These are phyloP conservation scores for Peucedramus taeniatus DNA, from an alignment of 2,113 vertebrate species.

Conservation along the genomic window DNA sequence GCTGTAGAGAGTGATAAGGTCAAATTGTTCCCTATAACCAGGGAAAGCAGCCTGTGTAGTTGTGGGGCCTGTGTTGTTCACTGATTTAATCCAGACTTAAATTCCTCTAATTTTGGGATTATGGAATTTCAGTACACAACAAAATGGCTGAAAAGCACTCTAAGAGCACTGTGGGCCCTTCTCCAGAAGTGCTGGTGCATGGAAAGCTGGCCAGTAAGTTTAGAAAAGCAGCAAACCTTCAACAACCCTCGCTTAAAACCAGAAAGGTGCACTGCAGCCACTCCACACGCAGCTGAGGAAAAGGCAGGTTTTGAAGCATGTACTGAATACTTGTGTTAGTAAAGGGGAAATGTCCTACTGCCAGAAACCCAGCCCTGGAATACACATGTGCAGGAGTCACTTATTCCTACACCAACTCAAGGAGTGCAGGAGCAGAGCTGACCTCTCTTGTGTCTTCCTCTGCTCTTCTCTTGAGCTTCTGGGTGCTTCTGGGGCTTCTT, in stretches of 20 bases:
- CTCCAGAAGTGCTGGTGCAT: neutral
- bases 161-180: neutral
- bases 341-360: neutral
- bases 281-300: neutral
- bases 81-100: neutral
- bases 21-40: neutral
- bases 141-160: neutral
- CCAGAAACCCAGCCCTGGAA: neutral
- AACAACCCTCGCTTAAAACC: neutral
- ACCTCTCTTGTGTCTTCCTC: accelerated
- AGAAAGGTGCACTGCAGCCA: neutral
- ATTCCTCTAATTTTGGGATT: neutral
- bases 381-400: accelerated
- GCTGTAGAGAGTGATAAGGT: no score
- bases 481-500: neutral
- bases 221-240: neutral
- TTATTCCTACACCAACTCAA: neutral
- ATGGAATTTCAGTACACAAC: neutral
- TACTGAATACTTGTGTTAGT: neutral
- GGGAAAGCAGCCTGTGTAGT: neutral
- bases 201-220: neutral
- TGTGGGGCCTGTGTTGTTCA: neutral
- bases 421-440: neutral
- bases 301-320: neutral
- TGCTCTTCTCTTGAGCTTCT: neutral